Percentiles rank a stretch among this genome's conserved stretches.
phyloP scores from a whole-genome alignment of 2,113 vertebrate genomes.

The Neopipo cinnamomea region DNA sequence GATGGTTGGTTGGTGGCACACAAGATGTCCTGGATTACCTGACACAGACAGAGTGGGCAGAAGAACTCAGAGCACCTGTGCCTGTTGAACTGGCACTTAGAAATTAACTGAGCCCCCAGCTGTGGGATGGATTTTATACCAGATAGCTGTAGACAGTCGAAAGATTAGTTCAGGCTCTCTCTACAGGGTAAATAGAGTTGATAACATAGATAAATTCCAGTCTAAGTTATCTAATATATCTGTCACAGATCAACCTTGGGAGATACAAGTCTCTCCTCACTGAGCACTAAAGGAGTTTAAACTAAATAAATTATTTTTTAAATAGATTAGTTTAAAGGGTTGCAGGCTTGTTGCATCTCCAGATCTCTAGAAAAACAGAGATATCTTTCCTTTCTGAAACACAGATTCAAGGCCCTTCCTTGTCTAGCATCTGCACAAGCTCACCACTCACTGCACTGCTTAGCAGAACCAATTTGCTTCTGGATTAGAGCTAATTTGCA shows the following conservation, averaged over 20 bases:
- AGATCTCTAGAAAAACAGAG: not conserved
- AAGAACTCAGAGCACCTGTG: not conserved
- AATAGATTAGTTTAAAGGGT: not conserved
- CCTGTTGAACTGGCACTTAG: not conserved
- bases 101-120: not conserved
- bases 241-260: not conserved
- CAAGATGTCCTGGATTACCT: not conserved
- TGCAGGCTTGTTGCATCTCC: not conserved
- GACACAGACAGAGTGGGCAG: not conserved
- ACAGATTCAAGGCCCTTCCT: not conserved
- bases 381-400: not conserved
- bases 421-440: not conserved
- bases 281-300: not conserved
- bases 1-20: not conserved
- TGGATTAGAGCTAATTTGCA: constrained; percentile 20
- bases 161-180: not conserved
- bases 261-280: not conserved
- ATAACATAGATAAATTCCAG: not conserved
- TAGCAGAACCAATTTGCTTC: not conserved
- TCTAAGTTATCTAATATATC: not conserved
- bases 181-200: not conserved
- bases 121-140: not conserved
- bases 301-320: not conserved
- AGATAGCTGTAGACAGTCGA: not conserved
- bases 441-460: not conserved